These are phyloP conservation scores for Bombus impatiens DNA, from an alignment of 1,140 invertebrate species.

Conservation along the genomic window DNA sequence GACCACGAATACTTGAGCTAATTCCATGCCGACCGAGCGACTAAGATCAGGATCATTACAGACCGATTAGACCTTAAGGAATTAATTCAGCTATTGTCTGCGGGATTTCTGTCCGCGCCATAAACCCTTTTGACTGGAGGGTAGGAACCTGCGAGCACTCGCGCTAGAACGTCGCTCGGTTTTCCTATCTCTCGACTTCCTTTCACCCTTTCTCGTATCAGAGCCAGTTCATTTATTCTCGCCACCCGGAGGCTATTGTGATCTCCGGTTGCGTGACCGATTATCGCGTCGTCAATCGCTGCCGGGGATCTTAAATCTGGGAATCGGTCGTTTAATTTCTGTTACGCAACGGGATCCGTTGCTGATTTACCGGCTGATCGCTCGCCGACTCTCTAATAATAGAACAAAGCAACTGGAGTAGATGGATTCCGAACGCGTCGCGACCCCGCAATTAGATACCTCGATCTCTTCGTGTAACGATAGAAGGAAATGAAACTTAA, in stretches of 20 bases:
- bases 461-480: no score
- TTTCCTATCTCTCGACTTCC: constrained; percentile 41
- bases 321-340: constrained; percentile 62
- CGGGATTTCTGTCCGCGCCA: constrained; percentile 75
- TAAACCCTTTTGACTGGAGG: constrained; percentile 76
- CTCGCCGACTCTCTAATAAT: constrained; percentile 1
- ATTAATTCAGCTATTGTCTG: constrained; percentile 78
- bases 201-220: constrained; percentile 56
- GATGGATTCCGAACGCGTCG: not conserved
- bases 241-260: constrained; percentile 51
- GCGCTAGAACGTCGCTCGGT: constrained; percentile 52
- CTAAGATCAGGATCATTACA: constrained; percentile 74
- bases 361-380: not conserved
- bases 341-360: constrained; percentile 44
- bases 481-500: not conserved
- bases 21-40: constrained; percentile 52
- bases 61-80: constrained; percentile 75
- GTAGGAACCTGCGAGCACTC: constrained; percentile 50
- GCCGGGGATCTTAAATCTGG: constrained; percentile 45
- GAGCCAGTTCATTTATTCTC: constrained; percentile 65
- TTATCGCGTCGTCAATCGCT: constrained; percentile 57
- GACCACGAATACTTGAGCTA: constrained; percentile 58
- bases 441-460: not conserved
- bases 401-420: constrained; percentile 1
- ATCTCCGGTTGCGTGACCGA: constrained; percentile 63